Conservation (phyloP, 2,888 invertebrate genomes). For the Silvanus unidentatus region DNA sequence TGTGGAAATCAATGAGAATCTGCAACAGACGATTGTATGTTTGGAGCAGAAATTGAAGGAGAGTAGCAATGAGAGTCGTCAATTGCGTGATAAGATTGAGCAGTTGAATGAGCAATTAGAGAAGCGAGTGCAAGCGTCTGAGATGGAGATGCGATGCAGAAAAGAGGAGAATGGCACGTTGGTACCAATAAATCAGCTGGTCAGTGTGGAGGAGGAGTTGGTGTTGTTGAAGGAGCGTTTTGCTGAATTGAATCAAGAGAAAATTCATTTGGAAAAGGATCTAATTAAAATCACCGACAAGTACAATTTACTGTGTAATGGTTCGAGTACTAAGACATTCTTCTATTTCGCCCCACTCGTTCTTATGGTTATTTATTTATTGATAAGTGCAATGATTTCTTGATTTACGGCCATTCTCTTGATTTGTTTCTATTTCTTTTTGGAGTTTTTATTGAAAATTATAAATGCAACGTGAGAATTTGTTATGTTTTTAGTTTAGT, state of each 20-base stretch:
- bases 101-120: conserved; percentile 35
- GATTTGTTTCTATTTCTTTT: conserved; percentile 42
- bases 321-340: conserved; percentile 55
- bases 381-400: conserved; percentile 55
- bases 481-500: not conserved
- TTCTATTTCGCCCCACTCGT: conserved; percentile 56
- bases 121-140: conserved; percentile 21
- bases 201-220: conserved; percentile 66
- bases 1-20: conserved; percentile 29
- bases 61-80: conserved; percentile 48
- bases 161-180: conserved; percentile 12
- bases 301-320: conserved; percentile 53
- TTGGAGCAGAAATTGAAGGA: conserved; percentile 48
- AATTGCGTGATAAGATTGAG: conserved; percentile 44
- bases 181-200: conserved; percentile 48
- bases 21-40: conserved; percentile 34
- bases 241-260: conserved; percentile 59
- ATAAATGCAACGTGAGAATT: conserved; percentile 36
- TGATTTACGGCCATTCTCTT: conserved; percentile 55
- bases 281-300: conserved; percentile 56
- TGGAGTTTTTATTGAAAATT: conserved; percentile 42
- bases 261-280: conserved; percentile 55
- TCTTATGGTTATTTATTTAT: conserved; percentile 55
- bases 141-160: conserved; percentile 3
- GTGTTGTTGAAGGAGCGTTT: conserved; percentile 68